Evolutionary conservation across 2,888 invertebrate species (phyloP), one percentile per base, ranked within the genome.

Genomic region (Leptinotarsa rubiginosa): DNA sequence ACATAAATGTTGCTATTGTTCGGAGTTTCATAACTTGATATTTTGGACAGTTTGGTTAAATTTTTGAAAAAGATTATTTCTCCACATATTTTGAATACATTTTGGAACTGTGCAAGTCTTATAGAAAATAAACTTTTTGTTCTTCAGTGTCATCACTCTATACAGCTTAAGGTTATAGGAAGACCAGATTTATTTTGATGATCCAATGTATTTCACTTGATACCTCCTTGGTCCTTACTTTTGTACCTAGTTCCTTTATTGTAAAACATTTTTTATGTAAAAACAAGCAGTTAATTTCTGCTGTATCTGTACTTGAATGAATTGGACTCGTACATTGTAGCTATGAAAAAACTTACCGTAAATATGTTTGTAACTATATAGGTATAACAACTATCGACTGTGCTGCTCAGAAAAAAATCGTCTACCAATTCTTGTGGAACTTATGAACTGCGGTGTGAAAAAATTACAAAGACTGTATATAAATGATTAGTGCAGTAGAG

Each of bases 321-420:
- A 62, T 25, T 62, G 56, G 56, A 56, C 56, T 56, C 15, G 20
- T 56, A 56, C 15, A 2, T 62, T 62, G 25, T 62, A 62, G 62
- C 56, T 75, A 56, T 69, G 54, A 75, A 76, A 54, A 71, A 74
- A 81, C 81, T 83, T 79, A 82, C 79, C 77, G 75, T 77, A 79
- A 78, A 79, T 81, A 78, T 83, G 79, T 84, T 84, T 83, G 77
- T 81, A 81, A 82, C 79, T 79, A 83, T 82, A 80, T 84, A 84
- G 84, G 84, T 84, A 73, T 84, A 84, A 73, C 80, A 80, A 77
- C 79, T 73, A 73, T 70, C 75, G 75, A 74, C 81, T 78, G 73
- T 52, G 74, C 79, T 66, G 72, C 78, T 76, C 54, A 70, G 71
- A 72, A 74, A 76, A 77, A 75, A 73, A 72, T 72, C 75, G 65